phyloP scores from a whole-genome alignment of 2,797 vertebrate genomes.

The Sebastes itinus region DNA sequence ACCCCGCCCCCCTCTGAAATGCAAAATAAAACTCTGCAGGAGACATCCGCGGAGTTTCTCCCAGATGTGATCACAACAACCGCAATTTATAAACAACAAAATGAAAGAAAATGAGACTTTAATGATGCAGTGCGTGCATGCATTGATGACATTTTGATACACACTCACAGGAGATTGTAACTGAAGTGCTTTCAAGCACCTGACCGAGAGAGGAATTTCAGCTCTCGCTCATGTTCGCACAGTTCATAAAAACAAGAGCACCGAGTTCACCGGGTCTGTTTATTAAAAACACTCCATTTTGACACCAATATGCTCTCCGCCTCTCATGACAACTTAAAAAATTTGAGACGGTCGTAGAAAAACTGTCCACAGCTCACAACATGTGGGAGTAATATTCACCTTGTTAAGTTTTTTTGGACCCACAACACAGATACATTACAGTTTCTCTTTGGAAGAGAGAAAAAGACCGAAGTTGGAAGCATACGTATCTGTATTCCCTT shows the following conservation, averaged over 20 bases:
- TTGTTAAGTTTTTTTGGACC: constrained; percentile 35
- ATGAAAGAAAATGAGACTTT: constrained; percentile 16
- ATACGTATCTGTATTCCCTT: constrained; percentile 28
- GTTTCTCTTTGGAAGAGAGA: constrained; percentile 6
- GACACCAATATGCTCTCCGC: constrained; percentile 14
- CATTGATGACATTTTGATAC: constrained; percentile 7
- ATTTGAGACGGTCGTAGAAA: constrained; percentile 40
- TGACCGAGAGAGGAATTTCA: constrained; percentile 53
- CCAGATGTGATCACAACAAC: not conserved
- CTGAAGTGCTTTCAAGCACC: constrained; percentile 25
- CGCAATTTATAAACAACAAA: not conserved
- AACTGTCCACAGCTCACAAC: constrained; percentile 27
- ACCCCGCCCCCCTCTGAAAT: constrained; percentile 35
- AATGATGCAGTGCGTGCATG: not conserved
- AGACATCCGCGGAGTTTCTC: constrained; percentile 3
- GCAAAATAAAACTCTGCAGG: constrained; percentile 35
- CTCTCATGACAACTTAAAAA: constrained; percentile 41
- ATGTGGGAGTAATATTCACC: constrained; percentile 67
- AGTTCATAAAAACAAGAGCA: constrained; percentile 24
- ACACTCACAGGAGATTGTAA: not conserved
- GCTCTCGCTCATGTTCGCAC: constrained; percentile 19
- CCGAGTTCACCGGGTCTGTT: constrained; percentile 42
- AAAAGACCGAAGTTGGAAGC: constrained; percentile 36
- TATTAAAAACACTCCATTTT: constrained; percentile 47
- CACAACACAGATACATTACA: constrained; percentile 25